A percentile compares a stretch with the other conserved stretches of the same genome.
Conservation (phyloP, 2,113 vertebrate genomes). For the Entomyzon cyanotis region DNA sequence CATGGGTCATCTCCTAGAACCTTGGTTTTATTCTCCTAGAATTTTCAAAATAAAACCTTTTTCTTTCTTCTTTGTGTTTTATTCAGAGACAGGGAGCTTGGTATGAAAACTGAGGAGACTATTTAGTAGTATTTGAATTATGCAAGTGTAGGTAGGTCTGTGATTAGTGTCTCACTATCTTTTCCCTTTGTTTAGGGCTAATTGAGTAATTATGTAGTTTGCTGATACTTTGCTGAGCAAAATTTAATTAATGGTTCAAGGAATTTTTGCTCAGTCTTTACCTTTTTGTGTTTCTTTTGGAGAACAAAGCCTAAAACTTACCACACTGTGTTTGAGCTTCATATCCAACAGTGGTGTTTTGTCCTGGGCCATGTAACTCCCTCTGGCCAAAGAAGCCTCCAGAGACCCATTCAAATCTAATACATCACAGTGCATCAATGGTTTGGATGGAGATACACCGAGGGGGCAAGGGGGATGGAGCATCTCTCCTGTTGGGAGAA, state of each 20-base stretch:
- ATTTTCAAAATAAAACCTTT: not conserved
- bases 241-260: not conserved
- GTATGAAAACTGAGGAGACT: not conserved
- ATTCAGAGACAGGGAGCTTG: not conserved
- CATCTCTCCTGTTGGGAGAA: not conserved
- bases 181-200: not conserved
- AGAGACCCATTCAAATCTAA: not conserved
- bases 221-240: not conserved
- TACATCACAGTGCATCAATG: not conserved
- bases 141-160: not conserved
- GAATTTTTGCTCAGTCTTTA: not conserved
- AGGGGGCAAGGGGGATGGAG: not conserved
- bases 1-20: not conserved
- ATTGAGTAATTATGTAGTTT: not conserved
- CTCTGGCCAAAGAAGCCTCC: not conserved
- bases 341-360: not conserved
- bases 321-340: accelerated
- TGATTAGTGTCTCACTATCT: not conserved
- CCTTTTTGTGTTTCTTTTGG: not conserved
- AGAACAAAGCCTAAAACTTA: not conserved
- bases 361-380: not conserved
- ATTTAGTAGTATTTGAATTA: not conserved
- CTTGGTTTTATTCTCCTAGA: not conserved
- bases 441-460: not conserved
- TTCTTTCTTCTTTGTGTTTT: not conserved